Conservation (phyloP, 2,113 vertebrate genomes). For the Gallinago jamesoni region DNA sequence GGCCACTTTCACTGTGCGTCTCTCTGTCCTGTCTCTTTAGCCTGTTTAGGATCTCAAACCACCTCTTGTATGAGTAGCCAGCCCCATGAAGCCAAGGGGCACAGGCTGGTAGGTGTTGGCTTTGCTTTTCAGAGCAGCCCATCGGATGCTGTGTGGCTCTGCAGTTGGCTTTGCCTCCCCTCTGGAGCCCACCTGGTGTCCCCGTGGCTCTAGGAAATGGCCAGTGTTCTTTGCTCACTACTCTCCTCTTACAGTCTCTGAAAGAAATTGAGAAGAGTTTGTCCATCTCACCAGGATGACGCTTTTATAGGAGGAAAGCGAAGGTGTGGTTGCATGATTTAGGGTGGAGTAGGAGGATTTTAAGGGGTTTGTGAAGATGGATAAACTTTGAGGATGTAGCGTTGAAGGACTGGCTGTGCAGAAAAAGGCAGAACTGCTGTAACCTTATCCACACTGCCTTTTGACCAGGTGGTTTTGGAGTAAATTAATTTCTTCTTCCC, state of each 20-base stretch:
- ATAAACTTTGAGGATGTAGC: neutral
- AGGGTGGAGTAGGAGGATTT: neutral
- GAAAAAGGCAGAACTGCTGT: neutral
- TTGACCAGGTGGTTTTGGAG: neutral
- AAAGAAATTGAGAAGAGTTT: neutral
- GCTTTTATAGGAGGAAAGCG: neutral
- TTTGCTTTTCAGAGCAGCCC: neutral
- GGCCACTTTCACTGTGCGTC: neutral
- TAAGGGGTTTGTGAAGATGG: neutral
- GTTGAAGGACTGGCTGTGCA: neutral
- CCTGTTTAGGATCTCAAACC: neutral
- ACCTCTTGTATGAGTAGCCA: neutral
- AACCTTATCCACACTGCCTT: neutral
- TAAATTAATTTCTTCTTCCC: neutral
- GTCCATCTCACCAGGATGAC: neutral
- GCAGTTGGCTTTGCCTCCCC: neutral
- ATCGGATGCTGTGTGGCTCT: fast-evolving
- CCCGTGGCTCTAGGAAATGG: neutral
- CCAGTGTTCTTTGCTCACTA: neutral
- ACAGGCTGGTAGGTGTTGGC: neutral
- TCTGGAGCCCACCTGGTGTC: neutral
- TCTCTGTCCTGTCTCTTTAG: neutral
- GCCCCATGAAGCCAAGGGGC: neutral
- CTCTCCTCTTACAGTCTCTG: neutral
- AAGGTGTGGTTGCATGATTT: neutral